phyloP scores from a whole-genome alignment of 2,797 vertebrate species.

The Acipenser oxyrinchus region DNA sequence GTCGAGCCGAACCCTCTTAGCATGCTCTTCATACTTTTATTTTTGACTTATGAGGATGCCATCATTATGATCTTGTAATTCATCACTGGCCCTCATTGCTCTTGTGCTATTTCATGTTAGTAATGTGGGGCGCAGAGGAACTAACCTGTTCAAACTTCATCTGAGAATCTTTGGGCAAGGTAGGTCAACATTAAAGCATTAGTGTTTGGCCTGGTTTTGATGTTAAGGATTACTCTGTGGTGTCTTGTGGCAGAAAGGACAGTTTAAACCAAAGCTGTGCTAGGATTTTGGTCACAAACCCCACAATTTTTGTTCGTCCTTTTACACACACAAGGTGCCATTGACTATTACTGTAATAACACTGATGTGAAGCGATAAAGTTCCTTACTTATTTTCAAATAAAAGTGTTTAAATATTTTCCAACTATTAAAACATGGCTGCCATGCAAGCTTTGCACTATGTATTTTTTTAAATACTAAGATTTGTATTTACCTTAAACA shows the following conservation, averaged over 20 bases:
- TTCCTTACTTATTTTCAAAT: no score
- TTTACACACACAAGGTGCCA: no score
- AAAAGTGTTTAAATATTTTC: no score
- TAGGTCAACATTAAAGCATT: conserved; percentile 62
- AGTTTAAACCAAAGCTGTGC: no score
- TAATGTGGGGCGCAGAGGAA: conserved; percentile 71
- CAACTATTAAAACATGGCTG: no score
- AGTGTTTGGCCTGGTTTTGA: conserved; percentile 65
- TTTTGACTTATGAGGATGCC: conserved; percentile 74
- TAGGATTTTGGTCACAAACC: no score
- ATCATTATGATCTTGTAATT: conserved; percentile 61
- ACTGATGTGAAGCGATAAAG: no score
- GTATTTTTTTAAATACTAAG: no score
- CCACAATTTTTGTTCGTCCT: no score
- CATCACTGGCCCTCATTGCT: conserved; percentile 59
- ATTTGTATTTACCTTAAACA: no score
- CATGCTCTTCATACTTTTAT: conserved; percentile 57
- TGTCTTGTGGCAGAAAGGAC: conserved; percentile 42
- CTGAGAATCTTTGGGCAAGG: conserved; percentile 40
- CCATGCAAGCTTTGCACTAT: no score
- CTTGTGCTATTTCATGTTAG: conserved; percentile 63
- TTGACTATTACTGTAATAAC: no score
- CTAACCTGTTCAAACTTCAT: conserved; percentile 65
- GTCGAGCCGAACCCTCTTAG: conserved; percentile 44
- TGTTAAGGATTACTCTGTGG: conserved; percentile 71